These are phyloP conservation scores for Hystrix brachyura DNA, from an alignment of 2,113 vertebrate species.

Conservation along the genomic window DNA sequence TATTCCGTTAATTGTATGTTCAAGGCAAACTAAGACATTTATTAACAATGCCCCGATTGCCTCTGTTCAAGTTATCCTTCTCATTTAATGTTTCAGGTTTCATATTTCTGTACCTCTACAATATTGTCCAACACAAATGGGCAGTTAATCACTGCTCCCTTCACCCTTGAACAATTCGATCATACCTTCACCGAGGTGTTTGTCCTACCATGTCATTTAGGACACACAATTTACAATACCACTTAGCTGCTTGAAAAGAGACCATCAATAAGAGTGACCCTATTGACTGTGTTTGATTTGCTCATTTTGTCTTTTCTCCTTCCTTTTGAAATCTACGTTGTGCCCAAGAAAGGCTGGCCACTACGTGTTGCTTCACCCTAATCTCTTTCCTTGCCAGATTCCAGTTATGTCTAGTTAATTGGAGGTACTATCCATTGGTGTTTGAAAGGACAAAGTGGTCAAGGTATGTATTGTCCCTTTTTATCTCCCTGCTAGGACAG, in stretches of 20 bases:
- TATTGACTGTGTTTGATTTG: background rate
- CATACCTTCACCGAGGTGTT: background rate
- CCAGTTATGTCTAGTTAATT: background rate
- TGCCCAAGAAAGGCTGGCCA: background rate
- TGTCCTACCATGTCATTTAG: background rate
- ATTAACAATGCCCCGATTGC: background rate
- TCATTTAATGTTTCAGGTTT: background rate
- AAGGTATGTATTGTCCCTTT: accelerated
- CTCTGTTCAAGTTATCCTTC: background rate
- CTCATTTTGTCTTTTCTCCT: background rate
- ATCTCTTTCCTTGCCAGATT: background rate
- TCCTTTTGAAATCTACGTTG: background rate
- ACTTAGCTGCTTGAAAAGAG: background rate
- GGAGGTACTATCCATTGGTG: background rate
- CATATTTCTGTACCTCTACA: background rate
- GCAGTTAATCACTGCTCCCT: background rate
- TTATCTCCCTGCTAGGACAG: background rate
- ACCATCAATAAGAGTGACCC: background rate
- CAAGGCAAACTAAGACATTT: background rate
- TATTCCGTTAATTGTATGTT: background rate
- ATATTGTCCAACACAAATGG: background rate
- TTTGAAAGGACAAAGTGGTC: background rate
- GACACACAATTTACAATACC: background rate
- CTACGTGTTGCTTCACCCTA: background rate
- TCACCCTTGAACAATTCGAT: background rate